Evolutionary conservation across 1,140 invertebrate genomes (phyloP).

Genomic region (Tetragnatha versicolor): DNA sequence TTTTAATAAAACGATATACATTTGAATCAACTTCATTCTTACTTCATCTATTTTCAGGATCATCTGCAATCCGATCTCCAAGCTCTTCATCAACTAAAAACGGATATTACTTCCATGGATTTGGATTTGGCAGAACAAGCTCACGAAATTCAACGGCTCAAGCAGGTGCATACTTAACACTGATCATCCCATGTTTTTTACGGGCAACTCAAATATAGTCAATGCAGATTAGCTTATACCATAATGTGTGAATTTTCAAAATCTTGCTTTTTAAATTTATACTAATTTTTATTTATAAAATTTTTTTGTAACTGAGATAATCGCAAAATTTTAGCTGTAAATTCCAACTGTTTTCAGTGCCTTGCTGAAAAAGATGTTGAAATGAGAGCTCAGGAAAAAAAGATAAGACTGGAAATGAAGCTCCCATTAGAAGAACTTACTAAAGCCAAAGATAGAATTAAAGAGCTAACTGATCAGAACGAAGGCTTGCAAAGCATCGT

Average conservation of each 20-base stretch:
- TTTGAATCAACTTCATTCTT: not conserved
- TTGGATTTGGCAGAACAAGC: constrained; percentile 14
- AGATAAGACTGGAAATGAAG: constrained; percentile 30
- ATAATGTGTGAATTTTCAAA: not conserved
- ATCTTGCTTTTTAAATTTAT: not conserved
- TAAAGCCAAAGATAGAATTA: not conserved
- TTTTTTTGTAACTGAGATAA: not conserved
- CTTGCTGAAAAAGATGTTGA: constrained; percentile 33
- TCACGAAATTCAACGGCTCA: not conserved
- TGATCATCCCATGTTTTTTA: not conserved
- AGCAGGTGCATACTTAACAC: not conserved
- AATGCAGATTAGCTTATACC: not conserved
- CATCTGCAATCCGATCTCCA: constrained; percentile 18
- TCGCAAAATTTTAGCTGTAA: not conserved
- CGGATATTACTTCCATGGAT: constrained; percentile 3
- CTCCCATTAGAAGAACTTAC: constrained; percentile 16
- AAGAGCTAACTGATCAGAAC: not conserved
- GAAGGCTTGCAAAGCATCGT: not conserved
- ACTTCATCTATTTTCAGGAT: not conserved
- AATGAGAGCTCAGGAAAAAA: constrained; percentile 17
- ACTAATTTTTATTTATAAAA: not conserved
- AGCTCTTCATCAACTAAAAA: constrained; percentile 17
- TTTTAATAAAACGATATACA: not conserved
- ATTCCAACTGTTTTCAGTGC: not conserved
- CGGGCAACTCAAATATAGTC: not conserved